Evolutionary conservation across 2,888 invertebrate species (phyloP).

Genomic region (Germaria angustata): DNA sequence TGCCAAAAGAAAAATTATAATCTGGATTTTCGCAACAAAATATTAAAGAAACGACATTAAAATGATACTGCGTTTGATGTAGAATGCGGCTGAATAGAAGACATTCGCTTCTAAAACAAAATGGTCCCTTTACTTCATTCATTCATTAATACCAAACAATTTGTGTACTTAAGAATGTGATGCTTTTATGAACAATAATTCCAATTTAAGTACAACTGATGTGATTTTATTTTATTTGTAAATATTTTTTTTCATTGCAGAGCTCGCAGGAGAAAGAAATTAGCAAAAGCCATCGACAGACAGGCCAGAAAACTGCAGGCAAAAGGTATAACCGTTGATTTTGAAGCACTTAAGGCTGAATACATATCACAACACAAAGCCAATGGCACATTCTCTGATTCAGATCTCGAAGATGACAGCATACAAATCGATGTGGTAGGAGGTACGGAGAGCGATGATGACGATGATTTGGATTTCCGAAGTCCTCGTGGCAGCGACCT

Average conservation of each 20-base stretch:
- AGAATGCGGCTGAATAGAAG: too few species aligned
- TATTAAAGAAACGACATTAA: too few species aligned
- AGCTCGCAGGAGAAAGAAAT: constrained; percentile 93
- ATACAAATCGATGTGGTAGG: constrained; percentile 93
- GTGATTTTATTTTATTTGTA: too few species aligned
- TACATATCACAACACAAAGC: constrained; percentile 89
- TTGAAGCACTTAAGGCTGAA: constrained; percentile 91
- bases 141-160: too few species aligned
- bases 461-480: constrained; percentile 81
- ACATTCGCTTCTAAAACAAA: too few species aligned
- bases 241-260: constrained; percentile 77
- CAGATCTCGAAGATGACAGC: constrained; percentile 84
- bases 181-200: too few species aligned
- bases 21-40: too few species aligned
- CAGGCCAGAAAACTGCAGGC: constrained; percentile 95
- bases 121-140: too few species aligned
- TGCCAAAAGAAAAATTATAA: too few species aligned
- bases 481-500: constrained; percentile 75
- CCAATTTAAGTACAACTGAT: too few species aligned
- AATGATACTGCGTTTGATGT: too few species aligned
- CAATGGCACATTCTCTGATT: constrained; percentile 83
- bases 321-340: constrained; percentile 93
- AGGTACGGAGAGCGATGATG: constrained; percentile 86
- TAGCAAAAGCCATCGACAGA: constrained; percentile 93
- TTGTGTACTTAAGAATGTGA: too few species aligned